Evolutionary conservation across 2,888 invertebrate genomes (phyloP).

Genomic region (Smittia sp.): DNA sequence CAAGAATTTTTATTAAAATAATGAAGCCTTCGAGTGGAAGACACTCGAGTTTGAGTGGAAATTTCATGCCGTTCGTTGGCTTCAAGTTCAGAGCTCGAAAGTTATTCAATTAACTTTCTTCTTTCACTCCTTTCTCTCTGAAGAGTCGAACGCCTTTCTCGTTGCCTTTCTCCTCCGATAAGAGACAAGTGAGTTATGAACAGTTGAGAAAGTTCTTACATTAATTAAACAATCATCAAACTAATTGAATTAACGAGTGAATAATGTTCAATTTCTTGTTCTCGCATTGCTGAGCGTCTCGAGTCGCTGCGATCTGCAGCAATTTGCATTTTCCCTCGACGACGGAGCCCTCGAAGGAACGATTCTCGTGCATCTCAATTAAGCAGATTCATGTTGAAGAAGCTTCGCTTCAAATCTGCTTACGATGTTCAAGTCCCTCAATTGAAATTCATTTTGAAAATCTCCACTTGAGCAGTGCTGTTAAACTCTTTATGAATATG

Average conservation of each 20-base stretch:
- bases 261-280: background rate
- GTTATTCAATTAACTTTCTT: background rate
- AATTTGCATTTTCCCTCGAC: background rate
- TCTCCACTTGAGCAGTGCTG: too few relatives aligned
- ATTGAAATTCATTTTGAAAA: background rate
- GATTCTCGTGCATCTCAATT: background rate
- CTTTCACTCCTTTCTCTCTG: background rate
- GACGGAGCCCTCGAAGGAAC: too few relatives aligned
- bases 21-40: too few relatives aligned
- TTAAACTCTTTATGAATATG: too few relatives aligned
- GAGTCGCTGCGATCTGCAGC: background rate
- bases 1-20: too few relatives aligned
- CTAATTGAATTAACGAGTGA: constrained; percentile 18
- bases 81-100: too few relatives aligned
- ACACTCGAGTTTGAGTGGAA: too few relatives aligned
- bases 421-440: background rate
- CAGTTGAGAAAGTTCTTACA: background rate
- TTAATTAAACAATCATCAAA: constrained; percentile 21
- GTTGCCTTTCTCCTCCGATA: background rate
- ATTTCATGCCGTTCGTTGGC: too few relatives aligned
- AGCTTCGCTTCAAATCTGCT: background rate
- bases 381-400: background rate
- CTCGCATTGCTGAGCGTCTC: background rate
- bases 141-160: background rate
- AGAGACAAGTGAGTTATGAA: constrained; percentile 18